Evolutionary conservation across 64 coral and sea anemone species (phyloP).

Genomic region (Astreopora myriophthalma): DNA sequence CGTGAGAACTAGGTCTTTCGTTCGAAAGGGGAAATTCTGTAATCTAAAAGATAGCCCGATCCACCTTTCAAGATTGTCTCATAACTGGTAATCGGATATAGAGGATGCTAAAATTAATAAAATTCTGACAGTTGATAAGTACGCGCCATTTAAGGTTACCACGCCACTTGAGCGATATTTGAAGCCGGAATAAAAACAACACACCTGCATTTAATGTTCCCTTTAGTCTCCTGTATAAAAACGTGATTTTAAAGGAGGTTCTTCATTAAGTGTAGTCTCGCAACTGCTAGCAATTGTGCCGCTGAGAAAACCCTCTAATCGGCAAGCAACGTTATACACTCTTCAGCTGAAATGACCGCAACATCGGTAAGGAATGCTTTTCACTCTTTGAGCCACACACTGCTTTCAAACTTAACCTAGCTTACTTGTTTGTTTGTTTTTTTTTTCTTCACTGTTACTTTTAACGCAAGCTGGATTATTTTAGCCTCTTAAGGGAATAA

Average conservation of each 20-base stretch:
- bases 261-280: background rate
- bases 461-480: background rate
- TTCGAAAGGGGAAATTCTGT: background rate
- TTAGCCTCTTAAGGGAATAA: too few species aligned
- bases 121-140: background rate
- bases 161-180: background rate
- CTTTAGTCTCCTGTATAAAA: background rate
- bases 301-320: background rate
- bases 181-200: background rate
- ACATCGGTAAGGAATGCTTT: background rate
- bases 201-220: background rate
- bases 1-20: background rate
- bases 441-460: background rate
- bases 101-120: background rate
- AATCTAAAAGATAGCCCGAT: background rate
- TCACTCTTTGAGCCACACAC: background rate
- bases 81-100: background rate
- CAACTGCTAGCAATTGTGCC: background rate
- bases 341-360: background rate
- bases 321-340: background rate
- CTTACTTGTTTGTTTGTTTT: background rate
- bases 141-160: background rate
- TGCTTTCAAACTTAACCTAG: background rate
- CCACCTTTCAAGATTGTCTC: background rate
- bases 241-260: background rate